phyloP scores from a whole-genome alignment of 1,140 invertebrate species.

The Eupeodes corollae region DNA sequence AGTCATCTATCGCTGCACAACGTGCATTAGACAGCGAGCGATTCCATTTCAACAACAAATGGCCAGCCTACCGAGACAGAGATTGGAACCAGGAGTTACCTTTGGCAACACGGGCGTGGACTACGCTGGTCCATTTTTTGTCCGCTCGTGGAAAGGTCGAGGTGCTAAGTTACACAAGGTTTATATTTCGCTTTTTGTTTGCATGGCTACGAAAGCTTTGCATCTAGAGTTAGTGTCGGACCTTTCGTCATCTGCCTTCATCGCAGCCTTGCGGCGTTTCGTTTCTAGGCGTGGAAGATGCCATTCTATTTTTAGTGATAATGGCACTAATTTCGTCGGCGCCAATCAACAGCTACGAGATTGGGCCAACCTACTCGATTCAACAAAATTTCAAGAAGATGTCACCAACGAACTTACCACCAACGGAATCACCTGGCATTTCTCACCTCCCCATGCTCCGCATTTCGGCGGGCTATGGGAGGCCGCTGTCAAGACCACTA shows the following conservation, averaged over 20 bases:
- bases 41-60: background rate
- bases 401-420: background rate
- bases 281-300: background rate
- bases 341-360: background rate
- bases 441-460: too few relatives aligned
- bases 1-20: too few relatives aligned
- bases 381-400: constrained; percentile 17
- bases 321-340: constrained; percentile 10
- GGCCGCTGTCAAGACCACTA: background rate
- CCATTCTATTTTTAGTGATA: constrained; percentile 12
- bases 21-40: background rate
- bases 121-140: background rate
- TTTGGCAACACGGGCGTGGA: too few relatives aligned
- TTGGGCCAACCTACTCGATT: too few relatives aligned
- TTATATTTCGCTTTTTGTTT: too few relatives aligned
- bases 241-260: constrained; percentile 19
- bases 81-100: background rate
- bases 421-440: too few relatives aligned
- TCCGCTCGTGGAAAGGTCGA: background rate
- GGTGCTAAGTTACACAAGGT: constrained; percentile 19
- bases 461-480: background rate
- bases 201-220: constrained; percentile 16
- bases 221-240: constrained; percentile 23
- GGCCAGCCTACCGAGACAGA: background rate
- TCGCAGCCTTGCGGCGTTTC: constrained; percentile 25